Base-by-base conservation (phyloP, 30 jellyfish, hydroid and myxozoan genomes). In the Hydra vulgaris region DNA sequence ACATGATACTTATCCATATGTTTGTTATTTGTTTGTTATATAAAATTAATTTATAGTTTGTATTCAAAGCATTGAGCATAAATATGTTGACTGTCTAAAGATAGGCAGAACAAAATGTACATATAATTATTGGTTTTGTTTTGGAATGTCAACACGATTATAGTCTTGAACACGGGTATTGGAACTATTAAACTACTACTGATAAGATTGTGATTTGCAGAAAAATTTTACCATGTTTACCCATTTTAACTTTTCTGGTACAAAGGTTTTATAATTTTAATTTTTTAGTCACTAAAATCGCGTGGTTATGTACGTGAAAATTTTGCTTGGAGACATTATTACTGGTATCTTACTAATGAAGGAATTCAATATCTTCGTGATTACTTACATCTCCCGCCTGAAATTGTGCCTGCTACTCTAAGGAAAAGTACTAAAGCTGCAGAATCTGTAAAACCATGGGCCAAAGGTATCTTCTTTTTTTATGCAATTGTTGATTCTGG, bases 351-450 rank as follows among this genome's bases (percentile, higher is more conserved):
- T 27, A 79, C 88, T 20, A 88, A 91, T 71, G 96, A 86, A 54
- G 98, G 98, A 53, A 91, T 91, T 70, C 92, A 79, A 84, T 91
- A 86, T 73, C 77, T 91, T 74, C 81, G 98, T 27, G 96, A 91
- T 25, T 86, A 25, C 81, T 88, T 91, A 27, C 98, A 91, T 70
- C 96, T 91, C 17, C 98, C 98, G 0, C 94, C 98, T 78, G 98
- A 91, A 66, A 91, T 91, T 82, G 98, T 91, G 3, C 98, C 98
- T 16, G 94, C 98, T 72, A 86, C 98, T 1, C 71, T 91, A 89
- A 91, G 82, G 84, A 79, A 91, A 66, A 81, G 81, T 52, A 89
- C 96, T 0, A 91, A 87, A 70, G 80, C 96, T 1, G 18, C 83
- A 4, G 98, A 91, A n/a, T 74, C 95, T 15, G 73, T 85, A 18